Evolutionary conservation across 2,888 invertebrate species (phyloP).

Genomic region (Meandrusa payeni): DNA sequence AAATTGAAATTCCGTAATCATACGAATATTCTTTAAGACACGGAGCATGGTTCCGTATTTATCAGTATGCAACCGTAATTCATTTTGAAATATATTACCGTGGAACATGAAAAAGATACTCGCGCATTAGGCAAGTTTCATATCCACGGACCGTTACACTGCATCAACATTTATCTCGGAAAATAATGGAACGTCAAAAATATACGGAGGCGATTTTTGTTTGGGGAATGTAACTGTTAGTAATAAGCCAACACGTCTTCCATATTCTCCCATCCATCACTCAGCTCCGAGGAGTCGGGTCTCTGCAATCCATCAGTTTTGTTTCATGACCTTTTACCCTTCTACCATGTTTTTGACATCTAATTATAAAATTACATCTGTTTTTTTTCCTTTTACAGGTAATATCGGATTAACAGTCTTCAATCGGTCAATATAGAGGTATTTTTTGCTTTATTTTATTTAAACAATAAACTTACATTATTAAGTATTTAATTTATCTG

Average conservation of each 20-base stretch:
- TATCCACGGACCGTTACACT: slow-evolving; percentile 23
- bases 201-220: slow-evolving; percentile 52
- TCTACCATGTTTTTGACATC: slow-evolving; percentile 22
- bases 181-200: slow-evolving; percentile 71
- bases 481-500: too few relatives aligned
- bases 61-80: slow-evolving; percentile 23
- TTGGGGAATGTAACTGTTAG: slow-evolving; percentile 56
- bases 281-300: slow-evolving; percentile 41
- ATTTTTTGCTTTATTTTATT: slow-evolving; percentile 3
- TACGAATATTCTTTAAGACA: slow-evolving; percentile 13
- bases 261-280: slow-evolving; percentile 62
- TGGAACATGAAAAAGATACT: slow-evolving; percentile 22
- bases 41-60: slow-evolving; percentile 13
- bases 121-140: slow-evolving; percentile 24
- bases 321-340: slow-evolving; percentile 30
- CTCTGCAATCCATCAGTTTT: slow-evolving; percentile 51
- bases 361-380: slow-evolving; percentile 12
- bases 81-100: slow-evolving; percentile 22
- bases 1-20: slow-evolving; percentile 17
- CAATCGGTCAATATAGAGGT: not conserved
- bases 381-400: slow-evolving; percentile 19
- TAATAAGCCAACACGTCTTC: slow-evolving; percentile 72
- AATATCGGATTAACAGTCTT: not conserved
- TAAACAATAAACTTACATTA: too few relatives aligned
- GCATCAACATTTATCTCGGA: slow-evolving; percentile 65